Percentiles rank a stretch among this genome's conserved stretches.
Conservation (phyloP, 1,140 invertebrate genomes). For the Arctopsyche grandis region DNA sequence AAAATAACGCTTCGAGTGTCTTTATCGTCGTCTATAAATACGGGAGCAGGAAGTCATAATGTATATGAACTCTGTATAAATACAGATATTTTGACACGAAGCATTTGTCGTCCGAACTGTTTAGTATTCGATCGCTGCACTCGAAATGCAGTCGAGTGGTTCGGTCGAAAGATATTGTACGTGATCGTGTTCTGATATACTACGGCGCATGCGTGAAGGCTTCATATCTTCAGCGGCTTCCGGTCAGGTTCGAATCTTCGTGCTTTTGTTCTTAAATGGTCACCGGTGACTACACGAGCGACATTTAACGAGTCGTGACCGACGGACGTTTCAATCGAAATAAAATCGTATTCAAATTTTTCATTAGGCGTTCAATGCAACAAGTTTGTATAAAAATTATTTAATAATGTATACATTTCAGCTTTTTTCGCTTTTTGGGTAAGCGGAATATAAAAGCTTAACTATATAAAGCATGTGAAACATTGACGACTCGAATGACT, state of each 20-base stretch:
- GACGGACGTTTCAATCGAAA: neutral
- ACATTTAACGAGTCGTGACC: conserved; percentile 30
- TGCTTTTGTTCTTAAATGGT: conserved; percentile 28
- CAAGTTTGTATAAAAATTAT: too few species aligned
- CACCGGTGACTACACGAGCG: neutral
- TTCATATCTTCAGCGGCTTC: conserved; percentile 8
- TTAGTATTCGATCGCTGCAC: conserved; percentile 26
- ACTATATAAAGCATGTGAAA: too few species aligned
- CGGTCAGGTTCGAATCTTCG: conserved; percentile 13
- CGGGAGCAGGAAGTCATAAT: neutral
- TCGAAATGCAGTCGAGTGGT: conserved; percentile 14
- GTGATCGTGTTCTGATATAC: conserved; percentile 14
- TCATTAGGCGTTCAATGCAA: neutral
- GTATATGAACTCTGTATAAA: neutral
- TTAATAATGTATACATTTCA: too few species aligned
- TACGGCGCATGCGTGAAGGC: neutral
- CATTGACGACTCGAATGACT: too few species aligned
- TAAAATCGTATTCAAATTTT: too few species aligned
- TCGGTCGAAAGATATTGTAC: conserved; percentile 21
- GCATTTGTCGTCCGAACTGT: conserved; percentile 8
- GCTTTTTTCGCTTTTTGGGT: too few species aligned
- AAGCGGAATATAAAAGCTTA: too few species aligned
- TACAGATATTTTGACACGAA: conserved; percentile 18
- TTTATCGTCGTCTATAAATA: neutral
- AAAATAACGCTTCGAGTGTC: neutral